Base-by-base conservation (phyloP, 2,113 vertebrate species). In the Pseudonaja textilis region DNA sequence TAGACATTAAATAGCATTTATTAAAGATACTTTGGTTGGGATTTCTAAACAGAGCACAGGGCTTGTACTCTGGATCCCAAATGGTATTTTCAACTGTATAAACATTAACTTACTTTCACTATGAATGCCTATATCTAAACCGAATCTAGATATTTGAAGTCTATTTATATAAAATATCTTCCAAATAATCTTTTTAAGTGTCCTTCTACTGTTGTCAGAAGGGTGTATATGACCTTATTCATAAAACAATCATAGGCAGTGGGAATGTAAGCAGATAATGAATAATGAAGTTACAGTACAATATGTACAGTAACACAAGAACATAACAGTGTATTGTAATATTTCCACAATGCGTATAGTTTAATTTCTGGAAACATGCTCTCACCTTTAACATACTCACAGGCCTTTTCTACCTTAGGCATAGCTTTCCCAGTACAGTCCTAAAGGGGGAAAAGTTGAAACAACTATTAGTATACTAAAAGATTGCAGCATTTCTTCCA, bases 361-460 rank as follows among this genome's bases (percentile, higher is more conserved):
- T 56, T 93, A 94, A n/a, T 95, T 95, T 95, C 95, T 95, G 96
- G 94, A 96, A 97, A 96, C 96, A 42, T 87, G 85, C 91, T 96
- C 92, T 97, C 97, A 99, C 99, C 99, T 97, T 96, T 98, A 91
- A 98, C 98, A 81, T 96, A 95, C 0, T 98, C 96, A 93, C 98
- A 59, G 20, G 98, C 97, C 47, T 93, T 94, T 96, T 96, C 96
- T 95, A 99, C 91, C 81, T 95, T 97, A 50, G 99, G 99, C 95
- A 98, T 97, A 96, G 97, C 96, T 42, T 97, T 98, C 92, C 92
- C 95, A 95, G 98, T 99, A 39, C 95, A 96, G 92, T 96, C 97
- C 99, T 99, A 96, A 2, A 94, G 94, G 95, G 91, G 16, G 29
- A 93, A 91, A 93, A 87, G 47, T 90, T 26, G 69, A 81, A 92